Conservation (phyloP, 2,888 invertebrate genomes). For the Hololepta plana region DNA sequence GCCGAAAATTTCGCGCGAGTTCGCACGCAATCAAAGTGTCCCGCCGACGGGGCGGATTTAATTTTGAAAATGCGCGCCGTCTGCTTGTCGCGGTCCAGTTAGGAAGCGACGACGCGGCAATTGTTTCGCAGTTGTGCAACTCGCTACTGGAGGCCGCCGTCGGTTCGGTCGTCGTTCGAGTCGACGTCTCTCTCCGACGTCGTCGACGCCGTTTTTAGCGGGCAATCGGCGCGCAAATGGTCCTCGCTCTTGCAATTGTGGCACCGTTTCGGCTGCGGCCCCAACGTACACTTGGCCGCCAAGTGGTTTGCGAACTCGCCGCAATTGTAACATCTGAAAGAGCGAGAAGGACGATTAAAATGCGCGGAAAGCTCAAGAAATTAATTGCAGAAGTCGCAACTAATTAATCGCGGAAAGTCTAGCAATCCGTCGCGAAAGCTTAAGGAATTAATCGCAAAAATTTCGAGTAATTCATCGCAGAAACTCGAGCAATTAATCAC, state of each 20-base stretch:
- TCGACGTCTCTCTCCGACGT: no score
- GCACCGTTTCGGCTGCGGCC: conserved; percentile 81
- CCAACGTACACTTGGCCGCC: conserved; percentile 73
- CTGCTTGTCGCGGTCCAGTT: no score
- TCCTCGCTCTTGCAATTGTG: conserved; percentile 78
- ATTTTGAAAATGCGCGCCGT: no score
- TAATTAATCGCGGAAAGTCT: not conserved
- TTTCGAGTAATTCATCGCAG: not conserved
- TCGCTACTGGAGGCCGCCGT: no score
- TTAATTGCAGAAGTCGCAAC: not conserved
- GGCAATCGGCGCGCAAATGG: conserved; percentile 82
- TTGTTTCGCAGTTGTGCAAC: no score
- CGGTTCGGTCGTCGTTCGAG: no score
- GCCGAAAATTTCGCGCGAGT: no score
- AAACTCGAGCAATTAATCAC: no score
- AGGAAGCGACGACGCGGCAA: no score
- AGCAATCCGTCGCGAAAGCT: not conserved
- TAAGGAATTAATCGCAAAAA: not conserved
- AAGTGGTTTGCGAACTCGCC: conserved; percentile 87
- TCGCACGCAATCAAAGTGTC: no score
- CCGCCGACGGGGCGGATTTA: no score
- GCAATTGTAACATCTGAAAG: conserved; percentile 73
- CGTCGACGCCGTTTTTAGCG: conserved; percentile 32
- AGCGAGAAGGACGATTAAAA: not conserved
- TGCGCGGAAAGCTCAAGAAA: not conserved